Evolutionary conservation across 2,888 invertebrate genomes (phyloP), one percentile per base, ranked within the genome.

Genomic region (Torymus aiolomorphi): DNA sequence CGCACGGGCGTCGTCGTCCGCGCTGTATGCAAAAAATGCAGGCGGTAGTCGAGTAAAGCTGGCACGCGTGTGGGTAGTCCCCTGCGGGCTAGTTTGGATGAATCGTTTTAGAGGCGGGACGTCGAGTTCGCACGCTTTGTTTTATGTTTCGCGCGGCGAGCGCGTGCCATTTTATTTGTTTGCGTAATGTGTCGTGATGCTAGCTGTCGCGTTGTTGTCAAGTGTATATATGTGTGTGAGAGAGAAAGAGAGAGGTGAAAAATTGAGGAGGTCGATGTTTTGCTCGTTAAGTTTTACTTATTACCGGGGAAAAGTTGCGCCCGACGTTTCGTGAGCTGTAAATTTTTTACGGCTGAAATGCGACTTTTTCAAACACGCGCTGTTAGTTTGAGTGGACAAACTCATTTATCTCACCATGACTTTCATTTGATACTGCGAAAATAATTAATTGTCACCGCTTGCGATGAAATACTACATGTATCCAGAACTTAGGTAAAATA

Each of bases 211-310:
- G n/a, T n/a, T n/a, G 18, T 31, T 31, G 31, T 31, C 31, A 31
- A 31, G 31, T 31, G 31, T 31, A 5, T 31, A 31, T 31, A 31
- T 31, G 5, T 31, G 5, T 31, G 5, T 31, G 24, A 24, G 24
- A 24, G 24, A 24, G 24, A 24, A 3, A 24, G 24, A 24, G 31
- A 31, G 31, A 31, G 16, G 20, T 71, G 71, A 72, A 72, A 66
- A 59, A 71, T 65, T 72, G 63, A 72, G 52, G 59, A 66, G 52
- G 59, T 71, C 59, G 31, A 61, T 31, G 63, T 51, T 72, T 65
- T 11, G 51, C 77, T 77, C 77, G 71, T 77, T 77, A 71, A 72
- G 49, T 65, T 77, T 77, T 61, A 62, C 52, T 18, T 61, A 61
- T 49, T 71, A 62, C 52, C 52, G 20, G 52, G 51, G 49, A 59